Percentiles rank a stretch among this genome's conserved stretches.
phyloP scores from a whole-genome alignment of 2,113 vertebrate genomes.

The Sceloporus tristichus region DNA sequence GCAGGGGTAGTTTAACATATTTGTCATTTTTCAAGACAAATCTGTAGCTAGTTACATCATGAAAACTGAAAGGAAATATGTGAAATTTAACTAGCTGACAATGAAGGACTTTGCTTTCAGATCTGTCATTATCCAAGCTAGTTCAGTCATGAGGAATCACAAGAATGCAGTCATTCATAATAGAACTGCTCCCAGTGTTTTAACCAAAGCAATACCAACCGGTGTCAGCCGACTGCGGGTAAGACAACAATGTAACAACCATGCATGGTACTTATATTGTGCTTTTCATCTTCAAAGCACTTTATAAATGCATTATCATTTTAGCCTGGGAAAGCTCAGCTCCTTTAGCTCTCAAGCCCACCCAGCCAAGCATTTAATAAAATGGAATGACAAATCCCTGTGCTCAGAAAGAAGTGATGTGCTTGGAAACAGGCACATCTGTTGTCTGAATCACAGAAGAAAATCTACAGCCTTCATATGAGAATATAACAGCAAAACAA shows the following conservation, averaged over 20 bases:
- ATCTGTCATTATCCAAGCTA: conserved; percentile 13
- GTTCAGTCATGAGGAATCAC: not conserved
- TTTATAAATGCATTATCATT: conserved; percentile 21
- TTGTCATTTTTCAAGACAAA: not conserved
- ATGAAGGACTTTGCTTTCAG: conserved; percentile 18
- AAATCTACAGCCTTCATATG: not conserved
- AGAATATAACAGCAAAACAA: not conserved
- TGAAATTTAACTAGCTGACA: not conserved
- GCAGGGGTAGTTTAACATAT: not conserved
- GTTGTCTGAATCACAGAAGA: not conserved
- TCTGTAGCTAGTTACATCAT: not conserved
- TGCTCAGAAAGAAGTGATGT: not conserved
- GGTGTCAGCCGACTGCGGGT: not conserved
- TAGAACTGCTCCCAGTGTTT: conserved; percentile 8
- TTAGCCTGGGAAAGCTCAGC: conserved; percentile 5
- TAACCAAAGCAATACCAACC: conserved; percentile 12
- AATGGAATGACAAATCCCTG: not conserved
- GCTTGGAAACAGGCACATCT: not conserved
- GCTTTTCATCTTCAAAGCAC: conserved; percentile 29
- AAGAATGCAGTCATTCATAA: not conserved
- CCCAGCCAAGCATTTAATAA: conserved; percentile 16
- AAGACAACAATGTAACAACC: conserved; percentile 4
- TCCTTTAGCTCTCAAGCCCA: conserved; percentile 1
- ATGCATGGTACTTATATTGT: not conserved
- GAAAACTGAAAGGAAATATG: not conserved